phyloP scores from a whole-genome alignment of 1,140 invertebrate species.

The Drosophila seguyi region DNA sequence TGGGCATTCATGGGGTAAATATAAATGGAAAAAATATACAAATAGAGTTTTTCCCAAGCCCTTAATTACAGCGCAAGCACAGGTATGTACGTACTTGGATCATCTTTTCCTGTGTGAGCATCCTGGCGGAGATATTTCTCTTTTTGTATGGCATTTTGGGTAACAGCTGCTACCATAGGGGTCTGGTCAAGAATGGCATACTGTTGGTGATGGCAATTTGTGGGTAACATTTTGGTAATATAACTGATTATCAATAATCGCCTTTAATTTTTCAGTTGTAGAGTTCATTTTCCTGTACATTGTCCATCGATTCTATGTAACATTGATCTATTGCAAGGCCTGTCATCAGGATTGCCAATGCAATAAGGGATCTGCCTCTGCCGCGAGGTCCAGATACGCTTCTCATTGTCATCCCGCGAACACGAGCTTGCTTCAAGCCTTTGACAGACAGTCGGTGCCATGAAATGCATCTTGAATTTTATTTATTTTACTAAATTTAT shows the following conservation, averaged over 20 bases:
- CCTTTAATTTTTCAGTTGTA: constrained; percentile 26
- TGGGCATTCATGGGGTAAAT: constrained; percentile 59
- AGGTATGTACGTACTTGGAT: constrained; percentile 52
- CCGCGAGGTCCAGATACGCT: too few relatives aligned
- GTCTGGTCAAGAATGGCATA: constrained; percentile 36
- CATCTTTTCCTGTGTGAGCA: constrained; percentile 53
- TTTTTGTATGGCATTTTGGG: constrained; percentile 50
- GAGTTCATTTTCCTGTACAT: constrained; percentile 54
- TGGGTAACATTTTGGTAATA: constrained; percentile 5
- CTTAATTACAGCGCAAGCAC: constrained; percentile 36
- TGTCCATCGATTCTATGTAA: constrained; percentile 52
- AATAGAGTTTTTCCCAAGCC: not conserved
- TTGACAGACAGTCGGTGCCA: not conserved
- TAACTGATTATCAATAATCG: not conserved
- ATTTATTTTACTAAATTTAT: not conserved
- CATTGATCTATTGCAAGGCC: constrained; percentile 5
- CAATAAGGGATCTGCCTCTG: not conserved
- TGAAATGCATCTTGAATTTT: not conserved
- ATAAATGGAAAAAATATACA: not conserved
- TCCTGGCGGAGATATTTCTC: constrained; percentile 42
- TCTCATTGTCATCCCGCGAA: not conserved
- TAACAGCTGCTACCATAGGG: constrained; percentile 24
- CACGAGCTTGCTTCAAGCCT: not conserved
- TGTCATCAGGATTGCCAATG: not conserved
- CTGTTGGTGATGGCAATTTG: constrained; percentile 33